A percentile compares a stretch with the other conserved stretches of the same genome.
phyloP scores from a whole-genome alignment of 2,888 invertebrate species.

The Cryptocephalus moraei region DNA sequence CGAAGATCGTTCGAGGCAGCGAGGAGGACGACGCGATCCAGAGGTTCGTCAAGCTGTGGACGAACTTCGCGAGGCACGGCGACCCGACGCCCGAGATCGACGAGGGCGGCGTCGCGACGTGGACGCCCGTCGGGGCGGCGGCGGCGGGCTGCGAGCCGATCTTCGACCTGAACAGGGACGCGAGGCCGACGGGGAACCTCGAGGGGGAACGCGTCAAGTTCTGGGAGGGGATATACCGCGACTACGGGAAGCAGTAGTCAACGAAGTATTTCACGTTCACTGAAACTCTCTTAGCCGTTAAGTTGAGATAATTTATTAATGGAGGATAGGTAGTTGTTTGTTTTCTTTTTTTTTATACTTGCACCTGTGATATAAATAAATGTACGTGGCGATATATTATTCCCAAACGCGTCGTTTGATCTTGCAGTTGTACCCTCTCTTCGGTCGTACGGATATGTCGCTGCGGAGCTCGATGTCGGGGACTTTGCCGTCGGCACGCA shows the following conservation, averaged over 20 bases:
- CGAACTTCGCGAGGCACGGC: slow-evolving; percentile 29
- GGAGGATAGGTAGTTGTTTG: too few relatives aligned
- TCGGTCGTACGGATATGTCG: slow-evolving; percentile 24
- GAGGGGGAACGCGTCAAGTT: slow-evolving; percentile 25
- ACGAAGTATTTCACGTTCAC: too few relatives aligned
- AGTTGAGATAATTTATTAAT: too few relatives aligned
- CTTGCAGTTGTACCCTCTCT: slow-evolving; percentile 23
- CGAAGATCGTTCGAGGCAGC: slow-evolving; percentile 15
- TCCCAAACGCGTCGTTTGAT: slow-evolving; percentile 19
- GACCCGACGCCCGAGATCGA: slow-evolving; percentile 24
- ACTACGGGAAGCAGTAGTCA: too few relatives aligned
- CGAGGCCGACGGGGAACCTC: slow-evolving; percentile 21
- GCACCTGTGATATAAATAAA: background rate
- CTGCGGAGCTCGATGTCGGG: slow-evolving; percentile 21
- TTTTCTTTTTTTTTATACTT: too few relatives aligned
- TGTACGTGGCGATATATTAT: background rate
- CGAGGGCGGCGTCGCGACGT: slow-evolving; percentile 20
- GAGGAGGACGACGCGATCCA: slow-evolving; percentile 24
- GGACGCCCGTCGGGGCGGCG: slow-evolving; percentile 23
- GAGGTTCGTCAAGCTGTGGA: slow-evolving; percentile 29
- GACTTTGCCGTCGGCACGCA: slow-evolving; percentile 27
- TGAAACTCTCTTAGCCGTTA: too few relatives aligned
- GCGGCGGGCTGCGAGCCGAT: slow-evolving; percentile 19
- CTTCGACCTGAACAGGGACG: slow-evolving; percentile 26
- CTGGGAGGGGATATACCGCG: slow-evolving; percentile 25